Percentiles rank a stretch among this genome's conserved stretches.
These are phyloP conservation scores for Tridacna gigas DNA, from an alignment of 2,888 invertebrate genomes.

Conservation along the genomic window DNA sequence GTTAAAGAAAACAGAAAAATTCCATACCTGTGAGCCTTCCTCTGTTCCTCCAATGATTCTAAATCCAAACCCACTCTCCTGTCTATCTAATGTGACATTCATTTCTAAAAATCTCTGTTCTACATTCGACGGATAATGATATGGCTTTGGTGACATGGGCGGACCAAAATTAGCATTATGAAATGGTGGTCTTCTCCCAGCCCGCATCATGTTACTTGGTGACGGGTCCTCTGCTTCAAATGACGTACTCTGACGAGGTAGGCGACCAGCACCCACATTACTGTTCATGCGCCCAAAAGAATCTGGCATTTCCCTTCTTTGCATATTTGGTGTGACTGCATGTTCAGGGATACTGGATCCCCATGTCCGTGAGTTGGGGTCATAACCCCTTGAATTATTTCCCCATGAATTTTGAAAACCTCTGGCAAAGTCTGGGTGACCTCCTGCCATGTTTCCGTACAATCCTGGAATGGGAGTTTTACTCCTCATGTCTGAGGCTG, in stretches of 20 bases:
- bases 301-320: conserved; percentile 63
- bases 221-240: conserved; percentile 88
- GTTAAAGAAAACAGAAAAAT: neutral
- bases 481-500: conserved; percentile 82
- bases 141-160: conserved; percentile 66
- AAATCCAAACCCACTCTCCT: conserved; percentile 98
- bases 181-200: conserved; percentile 73
- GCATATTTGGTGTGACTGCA: conserved; percentile 62
- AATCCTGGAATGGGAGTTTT: conserved; percentile 81
- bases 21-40: conserved; percentile 94
- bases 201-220: conserved; percentile 79
- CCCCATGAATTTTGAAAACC: conserved; percentile 61
- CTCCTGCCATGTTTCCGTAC: conserved; percentile 63
- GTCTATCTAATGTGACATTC: conserved; percentile 93
- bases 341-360: conserved; percentile 67
- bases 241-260: conserved; percentile 87
- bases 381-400: conserved; percentile 56
- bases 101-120: conserved; percentile 87
- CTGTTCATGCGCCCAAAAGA: conserved; percentile 60
- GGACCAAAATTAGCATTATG: conserved; percentile 66
- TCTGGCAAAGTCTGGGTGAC: conserved; percentile 66
- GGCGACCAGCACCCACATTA: conserved; percentile 75
- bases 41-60: conserved; percentile 99
- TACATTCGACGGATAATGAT: conserved; percentile 67
- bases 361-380: conserved; percentile 65